These are phyloP conservation scores for Idaea straminata DNA, from an alignment of 2,888 invertebrate species.

Conservation along the genomic window DNA sequence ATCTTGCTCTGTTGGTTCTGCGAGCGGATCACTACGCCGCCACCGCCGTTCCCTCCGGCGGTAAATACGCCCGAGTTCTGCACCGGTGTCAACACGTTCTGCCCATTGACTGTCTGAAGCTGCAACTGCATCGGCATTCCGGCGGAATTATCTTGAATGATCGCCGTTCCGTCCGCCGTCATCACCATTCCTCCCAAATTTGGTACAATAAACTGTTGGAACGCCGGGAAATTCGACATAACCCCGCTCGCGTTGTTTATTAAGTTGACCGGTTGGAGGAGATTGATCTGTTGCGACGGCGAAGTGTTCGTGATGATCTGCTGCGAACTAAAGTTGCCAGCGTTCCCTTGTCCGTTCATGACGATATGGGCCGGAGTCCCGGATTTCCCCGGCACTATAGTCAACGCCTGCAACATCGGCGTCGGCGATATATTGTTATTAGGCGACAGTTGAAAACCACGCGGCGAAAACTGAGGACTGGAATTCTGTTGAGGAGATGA, in stretches of 20 bases:
- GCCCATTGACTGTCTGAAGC: slow-evolving; percentile 89
- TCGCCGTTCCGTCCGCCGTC: slow-evolving; percentile 88
- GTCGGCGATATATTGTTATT: slow-evolving; percentile 83
- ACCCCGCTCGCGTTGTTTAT: slow-evolving; percentile 85
- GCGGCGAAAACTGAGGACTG: slow-evolving; percentile 83
- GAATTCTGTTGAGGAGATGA: slow-evolving; percentile 71
- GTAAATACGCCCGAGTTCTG: slow-evolving; percentile 84
- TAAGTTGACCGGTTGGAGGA: slow-evolving; percentile 90
- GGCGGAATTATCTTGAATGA: slow-evolving; percentile 85
- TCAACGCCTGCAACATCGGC: slow-evolving; percentile 87
- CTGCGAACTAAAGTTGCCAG: slow-evolving; percentile 82
- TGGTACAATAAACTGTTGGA: slow-evolving; percentile 91
- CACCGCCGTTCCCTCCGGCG: slow-evolving; percentile 84
- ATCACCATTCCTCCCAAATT: slow-evolving; percentile 91
- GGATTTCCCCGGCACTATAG: slow-evolving; percentile 88
- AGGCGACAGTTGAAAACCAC: slow-evolving; percentile 87
- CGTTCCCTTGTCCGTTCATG: slow-evolving; percentile 85
- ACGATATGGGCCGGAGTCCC: slow-evolving; percentile 87
- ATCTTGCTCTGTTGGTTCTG: slow-evolving; percentile 87
- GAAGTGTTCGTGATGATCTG: slow-evolving; percentile 83
- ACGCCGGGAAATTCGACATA: slow-evolving; percentile 87
- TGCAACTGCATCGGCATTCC: slow-evolving; percentile 86
- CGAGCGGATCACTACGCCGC: slow-evolving; percentile 89
- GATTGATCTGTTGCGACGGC: slow-evolving; percentile 83
- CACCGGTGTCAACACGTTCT: slow-evolving; percentile 87